Percentiles rank a stretch among this genome's conserved stretches.
Evolutionary conservation across 2,797 vertebrate species (phyloP).

Genomic region (Otus scops): DNA sequence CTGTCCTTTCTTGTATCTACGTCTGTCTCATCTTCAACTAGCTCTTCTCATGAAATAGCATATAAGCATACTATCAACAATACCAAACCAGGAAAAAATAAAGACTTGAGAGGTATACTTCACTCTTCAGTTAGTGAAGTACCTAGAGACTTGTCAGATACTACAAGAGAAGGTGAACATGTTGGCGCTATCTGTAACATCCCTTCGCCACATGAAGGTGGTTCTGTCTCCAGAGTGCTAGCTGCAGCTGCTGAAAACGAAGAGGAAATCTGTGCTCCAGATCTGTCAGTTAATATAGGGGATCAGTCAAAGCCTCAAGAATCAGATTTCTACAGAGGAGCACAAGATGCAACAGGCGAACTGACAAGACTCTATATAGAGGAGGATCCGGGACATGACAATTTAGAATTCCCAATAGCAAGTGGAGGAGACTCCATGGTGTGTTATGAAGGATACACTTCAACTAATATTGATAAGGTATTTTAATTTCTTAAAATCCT

Average conservation of each 20-base stretch:
- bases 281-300: conserved; percentile 67
- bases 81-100: conserved; percentile 10
- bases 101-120: conserved; percentile 23
- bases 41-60: neutral
- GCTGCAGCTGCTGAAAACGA: conserved; percentile 66
- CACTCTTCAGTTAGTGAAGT: neutral
- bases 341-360: conserved; percentile 60
- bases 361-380: conserved; percentile 85
- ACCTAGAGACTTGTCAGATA: neutral
- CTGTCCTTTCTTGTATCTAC: conserved; percentile 27
- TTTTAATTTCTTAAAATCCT: conserved; percentile 48
- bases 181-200: conserved; percentile 33
- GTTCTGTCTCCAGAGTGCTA: conserved; percentile 14
- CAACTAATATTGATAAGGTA: conserved; percentile 77
- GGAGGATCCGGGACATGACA: conserved; percentile 71
- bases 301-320: conserved; percentile 59
- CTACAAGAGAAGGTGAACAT: neutral
- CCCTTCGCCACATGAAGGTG: conserved; percentile 15
- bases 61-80: conserved; percentile 6
- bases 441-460: conserved; percentile 66
- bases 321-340: conserved; percentile 40
- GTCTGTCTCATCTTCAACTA: conserved; percentile 44
- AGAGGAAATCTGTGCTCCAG: conserved; percentile 74
- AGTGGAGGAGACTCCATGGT: conserved; percentile 55
- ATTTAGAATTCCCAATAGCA: conserved; percentile 47